Conservation (phyloP, 2,797 vertebrate species). For the Eurystomus glaucurus region DNA sequence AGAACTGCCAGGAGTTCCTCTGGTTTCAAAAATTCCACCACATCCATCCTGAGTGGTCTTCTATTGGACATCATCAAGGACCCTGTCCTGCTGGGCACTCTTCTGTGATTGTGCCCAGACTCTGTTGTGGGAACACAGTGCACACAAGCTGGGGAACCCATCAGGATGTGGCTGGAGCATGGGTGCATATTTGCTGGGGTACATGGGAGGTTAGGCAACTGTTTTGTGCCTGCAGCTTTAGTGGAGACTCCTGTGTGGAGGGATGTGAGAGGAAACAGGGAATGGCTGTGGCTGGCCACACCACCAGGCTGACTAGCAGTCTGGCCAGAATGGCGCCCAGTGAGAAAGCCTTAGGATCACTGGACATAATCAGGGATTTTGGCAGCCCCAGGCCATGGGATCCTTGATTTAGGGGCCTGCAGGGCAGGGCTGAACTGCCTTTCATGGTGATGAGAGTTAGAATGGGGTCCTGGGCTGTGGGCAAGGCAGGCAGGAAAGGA, state of each 20-base stretch:
- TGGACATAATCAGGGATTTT: background rate
- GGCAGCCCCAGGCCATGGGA: background rate
- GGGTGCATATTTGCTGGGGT: background rate
- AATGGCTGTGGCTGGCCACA: background rate
- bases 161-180: background rate
- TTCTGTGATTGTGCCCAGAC: background rate
- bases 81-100: background rate
- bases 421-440: background rate
- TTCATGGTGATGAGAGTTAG: background rate
- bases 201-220: background rate
- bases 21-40: background rate
- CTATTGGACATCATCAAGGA: background rate
- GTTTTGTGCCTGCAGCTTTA: background rate
- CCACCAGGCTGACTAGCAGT: background rate
- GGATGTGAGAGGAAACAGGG: background rate
- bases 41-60: background rate
- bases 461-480: background rate
- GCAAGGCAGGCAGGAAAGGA: background rate
- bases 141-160: background rate
- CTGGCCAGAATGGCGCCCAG: background rate
- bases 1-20: background rate
- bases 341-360: background rate
- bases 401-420: background rate
- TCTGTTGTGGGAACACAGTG: rapidly evolving
- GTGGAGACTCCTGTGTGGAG: background rate